A percentile compares a stretch with the other conserved stretches of the same genome.
Conservation (phyloP, 2,888 invertebrate genomes). For the Oligia strigilis region DNA sequence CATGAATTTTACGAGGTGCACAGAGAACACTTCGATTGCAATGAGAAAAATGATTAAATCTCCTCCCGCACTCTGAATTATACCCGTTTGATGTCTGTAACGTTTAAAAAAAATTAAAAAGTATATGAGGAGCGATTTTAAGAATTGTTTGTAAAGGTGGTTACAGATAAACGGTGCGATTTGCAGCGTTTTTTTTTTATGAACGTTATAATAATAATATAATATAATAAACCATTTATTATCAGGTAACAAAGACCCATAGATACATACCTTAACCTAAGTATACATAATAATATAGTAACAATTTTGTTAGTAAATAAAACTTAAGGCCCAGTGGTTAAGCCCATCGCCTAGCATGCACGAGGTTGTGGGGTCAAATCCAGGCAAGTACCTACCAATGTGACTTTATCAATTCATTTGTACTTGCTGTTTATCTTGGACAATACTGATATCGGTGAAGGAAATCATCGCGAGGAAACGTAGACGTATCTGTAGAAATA, state of each 20-base stretch:
- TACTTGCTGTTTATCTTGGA: background rate
- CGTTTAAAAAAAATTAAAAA: constrained; percentile 32
- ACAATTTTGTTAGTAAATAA: too few species aligned
- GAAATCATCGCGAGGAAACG: background rate
- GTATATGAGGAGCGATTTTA: constrained; percentile 37
- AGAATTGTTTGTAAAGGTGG: constrained; percentile 40
- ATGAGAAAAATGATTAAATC: constrained; percentile 54
- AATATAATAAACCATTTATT: too few species aligned
- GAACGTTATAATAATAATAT: too few species aligned
- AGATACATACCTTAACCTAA: too few species aligned
- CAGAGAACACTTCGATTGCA: constrained; percentile 8
- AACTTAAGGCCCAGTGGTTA: background rate
- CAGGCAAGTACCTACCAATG: background rate
- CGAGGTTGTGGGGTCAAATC: background rate
- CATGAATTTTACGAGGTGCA: background rate
- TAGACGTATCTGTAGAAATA: background rate
- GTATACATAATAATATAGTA: too few species aligned
- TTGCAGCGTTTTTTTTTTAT: constrained; percentile 1
- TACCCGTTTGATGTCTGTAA: constrained; percentile 14
- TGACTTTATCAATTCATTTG: background rate
- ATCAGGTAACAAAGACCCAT: too few species aligned
- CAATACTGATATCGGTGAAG: background rate
- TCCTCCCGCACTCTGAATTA: constrained; percentile 29
- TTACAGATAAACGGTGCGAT: constrained; percentile 26
- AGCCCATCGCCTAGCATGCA: background rate